These are phyloP conservation scores for Mesorhabditis spiculigera DNA, from an alignment of 2,888 invertebrate genomes.

Conservation along the genomic window DNA sequence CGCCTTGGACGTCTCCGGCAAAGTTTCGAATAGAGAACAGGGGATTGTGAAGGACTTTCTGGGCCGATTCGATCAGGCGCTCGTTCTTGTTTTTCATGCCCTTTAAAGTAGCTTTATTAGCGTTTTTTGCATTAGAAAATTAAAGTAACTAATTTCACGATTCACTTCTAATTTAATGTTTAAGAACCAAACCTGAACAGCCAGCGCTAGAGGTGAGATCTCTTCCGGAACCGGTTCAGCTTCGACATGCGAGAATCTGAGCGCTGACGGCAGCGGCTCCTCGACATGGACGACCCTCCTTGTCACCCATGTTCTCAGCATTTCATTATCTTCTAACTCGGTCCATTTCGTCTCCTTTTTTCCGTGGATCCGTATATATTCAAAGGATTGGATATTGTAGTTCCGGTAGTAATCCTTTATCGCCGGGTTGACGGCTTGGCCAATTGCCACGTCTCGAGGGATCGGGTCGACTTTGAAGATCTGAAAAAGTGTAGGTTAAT, in stretches of 20 bases:
- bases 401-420: conserved; percentile 50
- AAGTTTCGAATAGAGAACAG: conserved; percentile 26
- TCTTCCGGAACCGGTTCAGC: neutral
- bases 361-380: conserved; percentile 35
- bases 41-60: conserved; percentile 18
- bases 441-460: conserved; percentile 18
- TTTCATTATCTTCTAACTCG: conserved; percentile 33
- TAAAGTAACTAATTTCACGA: too few species aligned
- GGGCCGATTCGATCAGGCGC: conserved; percentile 18
- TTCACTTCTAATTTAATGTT: too few species aligned
- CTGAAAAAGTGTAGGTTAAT: conserved; percentile 8
- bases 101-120: neutral
- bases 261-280: conserved; percentile 10
- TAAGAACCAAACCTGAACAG: neutral
- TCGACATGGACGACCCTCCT: conserved; percentile 17
- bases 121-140: neutral
- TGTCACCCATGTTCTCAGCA: conserved; percentile 43
- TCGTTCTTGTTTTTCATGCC: neutral
- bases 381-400: conserved; percentile 45
- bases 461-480: conserved; percentile 33
- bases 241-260: neutral
- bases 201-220: neutral
- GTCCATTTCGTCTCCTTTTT: conserved; percentile 48
- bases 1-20: conserved; percentile 43
- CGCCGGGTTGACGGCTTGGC: conserved; percentile 31